These are phyloP conservation scores for Etia nguti DNA, from an alignment of 2,113 vertebrate species.

Conservation along the genomic window DNA sequence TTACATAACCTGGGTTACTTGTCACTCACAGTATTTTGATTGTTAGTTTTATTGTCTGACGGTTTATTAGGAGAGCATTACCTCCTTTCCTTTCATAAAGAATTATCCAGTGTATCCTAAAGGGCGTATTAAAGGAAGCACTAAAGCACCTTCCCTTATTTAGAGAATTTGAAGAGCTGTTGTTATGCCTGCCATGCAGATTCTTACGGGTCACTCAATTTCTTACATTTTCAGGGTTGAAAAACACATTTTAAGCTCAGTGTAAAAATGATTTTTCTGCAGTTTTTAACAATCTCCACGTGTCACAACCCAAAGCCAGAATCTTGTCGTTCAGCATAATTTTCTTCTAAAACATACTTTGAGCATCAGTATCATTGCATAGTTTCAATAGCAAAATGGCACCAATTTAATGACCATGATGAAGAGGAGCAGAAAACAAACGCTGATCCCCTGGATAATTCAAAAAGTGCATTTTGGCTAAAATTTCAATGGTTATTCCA, in stretches of 20 bases:
- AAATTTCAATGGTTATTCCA: background rate
- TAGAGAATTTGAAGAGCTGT: background rate
- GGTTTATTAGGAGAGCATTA: background rate
- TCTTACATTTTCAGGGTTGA: background rate
- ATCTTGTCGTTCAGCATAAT: background rate
- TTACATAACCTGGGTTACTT: background rate
- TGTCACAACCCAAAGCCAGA: background rate
- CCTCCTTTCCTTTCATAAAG: background rate
- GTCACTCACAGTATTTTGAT: background rate
- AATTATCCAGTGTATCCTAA: background rate
- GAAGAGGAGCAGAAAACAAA: background rate
- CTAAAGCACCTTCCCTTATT: background rate
- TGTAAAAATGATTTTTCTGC: background rate
- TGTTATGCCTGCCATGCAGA: background rate
- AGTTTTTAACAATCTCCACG: background rate
- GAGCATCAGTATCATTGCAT: background rate
- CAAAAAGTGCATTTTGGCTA: background rate
- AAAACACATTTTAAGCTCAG: background rate
- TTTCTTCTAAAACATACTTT: background rate
- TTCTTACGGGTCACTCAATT: fast-evolving
- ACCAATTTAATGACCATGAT: background rate
- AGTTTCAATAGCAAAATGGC: background rate
- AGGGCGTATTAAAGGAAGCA: background rate
- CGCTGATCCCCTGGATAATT: background rate
- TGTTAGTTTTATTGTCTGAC: background rate